phyloP scores from a whole-genome alignment of 1,140 invertebrate species.

The Mylabris phalerata region DNA sequence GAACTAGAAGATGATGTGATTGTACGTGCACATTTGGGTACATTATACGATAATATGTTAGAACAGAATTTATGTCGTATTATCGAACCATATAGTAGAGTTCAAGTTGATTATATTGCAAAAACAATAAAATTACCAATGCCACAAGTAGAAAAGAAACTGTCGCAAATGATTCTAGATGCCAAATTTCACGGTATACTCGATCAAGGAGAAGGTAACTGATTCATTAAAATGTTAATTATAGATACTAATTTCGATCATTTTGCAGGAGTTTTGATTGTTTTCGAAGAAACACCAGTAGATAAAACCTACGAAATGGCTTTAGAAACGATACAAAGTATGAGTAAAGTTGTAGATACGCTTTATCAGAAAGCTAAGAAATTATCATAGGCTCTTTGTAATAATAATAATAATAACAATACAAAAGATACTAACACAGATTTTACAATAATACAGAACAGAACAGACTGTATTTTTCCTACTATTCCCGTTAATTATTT shows the following conservation, averaged over 20 bases:
- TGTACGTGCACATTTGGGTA: conserved; percentile 91
- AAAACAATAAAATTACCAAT: conserved; percentile 82
- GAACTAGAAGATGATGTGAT: conserved; percentile 96
- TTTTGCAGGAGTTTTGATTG: conserved; percentile 72
- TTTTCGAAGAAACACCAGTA: conserved; percentile 90
- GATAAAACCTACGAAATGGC: conserved; percentile 98
- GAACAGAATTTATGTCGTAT: conserved; percentile 98
- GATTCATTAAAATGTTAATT: background rate
- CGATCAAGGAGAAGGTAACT: conserved; percentile 87
- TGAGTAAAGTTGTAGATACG: conserved; percentile 98
- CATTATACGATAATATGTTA: conserved; percentile 96
- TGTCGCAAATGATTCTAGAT: conserved; percentile 99
- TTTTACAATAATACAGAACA: conserved; percentile 2
- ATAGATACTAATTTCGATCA: background rate
- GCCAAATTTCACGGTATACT: conserved; percentile 95
- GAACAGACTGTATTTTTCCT: conserved; percentile 39
- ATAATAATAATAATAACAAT: conserved; percentile 20
- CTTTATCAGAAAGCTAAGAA: conserved; percentile 98
- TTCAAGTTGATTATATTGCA: conserved; percentile 80
- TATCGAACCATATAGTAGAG: conserved; percentile 97
- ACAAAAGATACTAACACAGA: conserved; percentile 24
- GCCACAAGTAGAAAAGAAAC: conserved; percentile 93
- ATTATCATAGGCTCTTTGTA: conserved; percentile 67
- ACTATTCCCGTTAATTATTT: background rate
- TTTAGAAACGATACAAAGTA: conserved; percentile 93